These are phyloP conservation scores for Acridotheres tristis DNA, from an alignment of 2,797 vertebrate species.

Conservation along the genomic window DNA sequence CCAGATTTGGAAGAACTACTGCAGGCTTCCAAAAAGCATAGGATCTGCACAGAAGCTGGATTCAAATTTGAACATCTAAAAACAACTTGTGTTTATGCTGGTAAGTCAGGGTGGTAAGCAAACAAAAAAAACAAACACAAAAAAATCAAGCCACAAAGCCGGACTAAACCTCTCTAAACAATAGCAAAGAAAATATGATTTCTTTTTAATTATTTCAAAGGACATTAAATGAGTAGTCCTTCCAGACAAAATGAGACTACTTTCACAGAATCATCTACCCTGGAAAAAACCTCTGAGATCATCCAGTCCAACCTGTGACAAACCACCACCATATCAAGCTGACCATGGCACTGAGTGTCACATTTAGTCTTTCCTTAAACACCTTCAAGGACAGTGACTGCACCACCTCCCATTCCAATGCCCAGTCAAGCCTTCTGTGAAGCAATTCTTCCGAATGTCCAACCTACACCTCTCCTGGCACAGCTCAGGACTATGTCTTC, in stretches of 20 bases:
- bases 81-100: not conserved
- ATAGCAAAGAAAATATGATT: not conserved
- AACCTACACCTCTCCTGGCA: not conserved
- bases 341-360: not conserved
- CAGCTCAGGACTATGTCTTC: not conserved
- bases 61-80: not conserved
- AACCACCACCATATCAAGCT: accelerated
- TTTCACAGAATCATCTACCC: not conserved
- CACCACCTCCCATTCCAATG: not conserved
- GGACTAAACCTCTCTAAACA: not conserved
- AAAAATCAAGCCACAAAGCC: not conserved
- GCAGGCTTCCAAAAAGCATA: not conserved
- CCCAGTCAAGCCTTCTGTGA: not conserved
- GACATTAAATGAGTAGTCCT: not conserved
- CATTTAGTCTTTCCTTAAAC: not conserved
- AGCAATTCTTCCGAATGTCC: not conserved
- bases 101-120: not conserved
- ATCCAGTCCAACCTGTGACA: not conserved
- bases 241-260: not conserved
- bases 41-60: accelerated
- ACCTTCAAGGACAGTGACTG: not conserved
- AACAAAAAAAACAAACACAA: not conserved
- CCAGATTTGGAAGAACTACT: not conserved
- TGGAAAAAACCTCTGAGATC: not conserved
- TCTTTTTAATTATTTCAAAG: not conserved